Evolutionary conservation across 35 echinoderm and acorn worm genomes (phyloP).

Genomic region (Ophioderma brevispina): DNA sequence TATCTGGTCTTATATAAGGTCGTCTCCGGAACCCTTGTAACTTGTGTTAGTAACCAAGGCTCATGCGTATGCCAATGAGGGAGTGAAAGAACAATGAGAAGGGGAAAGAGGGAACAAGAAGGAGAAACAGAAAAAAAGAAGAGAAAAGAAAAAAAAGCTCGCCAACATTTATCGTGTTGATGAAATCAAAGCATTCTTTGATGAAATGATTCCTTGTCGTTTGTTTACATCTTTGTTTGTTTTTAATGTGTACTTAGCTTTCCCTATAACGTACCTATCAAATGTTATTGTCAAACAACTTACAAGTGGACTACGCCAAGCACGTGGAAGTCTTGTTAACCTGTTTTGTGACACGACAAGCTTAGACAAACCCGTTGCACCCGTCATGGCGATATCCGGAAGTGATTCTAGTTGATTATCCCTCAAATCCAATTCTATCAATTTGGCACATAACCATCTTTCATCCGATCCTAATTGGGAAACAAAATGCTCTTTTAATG

Average conservation of each 20-base stretch:
- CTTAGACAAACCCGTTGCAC: background rate
- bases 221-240: too few species aligned
- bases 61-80: too few species aligned
- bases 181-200: too few species aligned
- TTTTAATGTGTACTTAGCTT: too few species aligned
- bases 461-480: background rate
- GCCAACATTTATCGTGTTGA: too few species aligned
- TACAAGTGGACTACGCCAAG: constrained; percentile 63
- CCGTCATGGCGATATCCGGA: background rate
- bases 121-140: background rate
- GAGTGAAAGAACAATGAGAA: too few species aligned
- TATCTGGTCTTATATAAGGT: background rate
- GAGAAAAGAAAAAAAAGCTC: too few species aligned
- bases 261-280: too few species aligned
- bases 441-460: constrained; percentile 1
- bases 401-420: background rate
- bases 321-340: constrained; percentile 3
- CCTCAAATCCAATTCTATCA: background rate
- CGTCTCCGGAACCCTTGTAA: too few species aligned
- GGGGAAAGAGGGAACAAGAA: too few species aligned
- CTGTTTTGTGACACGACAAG: constrained; percentile 22
- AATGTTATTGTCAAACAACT: background rate
- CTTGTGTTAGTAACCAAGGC: too few species aligned
- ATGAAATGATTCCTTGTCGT: too few species aligned
- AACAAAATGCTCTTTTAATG: background rate